These are phyloP conservation scores for Rhynchomys soricoides DNA, from an alignment of 2,113 vertebrate species.

Conservation along the genomic window DNA sequence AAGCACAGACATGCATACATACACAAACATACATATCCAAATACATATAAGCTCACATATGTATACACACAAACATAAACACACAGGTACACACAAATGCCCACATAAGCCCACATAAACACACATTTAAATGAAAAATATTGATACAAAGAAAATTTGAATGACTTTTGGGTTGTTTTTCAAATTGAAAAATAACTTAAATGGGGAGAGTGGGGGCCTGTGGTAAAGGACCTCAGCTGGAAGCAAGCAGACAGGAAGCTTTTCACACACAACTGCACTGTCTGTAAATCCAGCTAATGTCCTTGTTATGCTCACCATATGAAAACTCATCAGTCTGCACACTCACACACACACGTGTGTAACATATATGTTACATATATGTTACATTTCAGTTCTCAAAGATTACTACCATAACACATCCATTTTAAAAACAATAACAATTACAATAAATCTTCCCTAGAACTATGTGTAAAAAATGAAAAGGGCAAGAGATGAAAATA, in stretches of 20 bases:
- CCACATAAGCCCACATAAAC: not conserved
- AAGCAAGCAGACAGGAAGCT: not conserved
- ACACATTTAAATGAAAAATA: not conserved
- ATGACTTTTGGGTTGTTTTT: not conserved
- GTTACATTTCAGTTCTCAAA: slow-evolving; percentile 1
- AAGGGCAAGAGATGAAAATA: not conserved
- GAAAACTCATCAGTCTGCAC: not conserved
- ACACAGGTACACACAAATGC: too few species aligned
- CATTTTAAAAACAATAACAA: not conserved
- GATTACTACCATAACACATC: not conserved
- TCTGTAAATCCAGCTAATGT: not conserved
- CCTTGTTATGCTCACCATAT: not conserved
- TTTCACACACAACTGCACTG: not conserved
- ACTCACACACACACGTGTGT: too few species aligned
- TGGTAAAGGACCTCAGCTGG: not conserved
- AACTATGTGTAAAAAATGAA: not conserved
- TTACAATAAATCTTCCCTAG: not conserved
- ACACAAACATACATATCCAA: not conserved
- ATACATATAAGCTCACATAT: not conserved
- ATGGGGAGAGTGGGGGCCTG: not conserved
- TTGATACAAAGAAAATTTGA: slow-evolving; percentile 37
- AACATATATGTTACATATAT: too few species aligned
- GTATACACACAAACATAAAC: not conserved
- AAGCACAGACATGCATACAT: not conserved
- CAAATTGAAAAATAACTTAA: slow-evolving; percentile 50